Evolutionary conservation across 2,113 vertebrate species (phyloP).

Genomic region (Melanerpes formicivorus): DNA sequence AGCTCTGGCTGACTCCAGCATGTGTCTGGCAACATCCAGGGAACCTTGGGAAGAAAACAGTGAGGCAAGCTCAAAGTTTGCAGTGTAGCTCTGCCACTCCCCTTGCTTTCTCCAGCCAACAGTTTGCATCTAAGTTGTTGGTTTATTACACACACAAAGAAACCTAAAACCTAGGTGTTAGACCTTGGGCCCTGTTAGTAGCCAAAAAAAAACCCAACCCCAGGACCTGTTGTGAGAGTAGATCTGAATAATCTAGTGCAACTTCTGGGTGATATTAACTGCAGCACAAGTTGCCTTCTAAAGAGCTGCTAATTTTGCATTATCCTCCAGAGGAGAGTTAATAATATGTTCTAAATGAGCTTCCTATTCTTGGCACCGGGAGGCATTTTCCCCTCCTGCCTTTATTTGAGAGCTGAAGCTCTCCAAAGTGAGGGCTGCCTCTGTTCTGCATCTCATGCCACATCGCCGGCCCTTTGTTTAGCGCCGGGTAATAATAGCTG

Average conservation of each 20-base stretch:
- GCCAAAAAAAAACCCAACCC: background rate
- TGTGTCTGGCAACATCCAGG: background rate
- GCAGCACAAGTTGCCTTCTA: background rate
- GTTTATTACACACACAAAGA: background rate
- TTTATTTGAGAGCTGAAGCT: background rate
- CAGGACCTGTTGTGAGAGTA: background rate
- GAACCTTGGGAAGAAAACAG: background rate
- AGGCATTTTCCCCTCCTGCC: background rate
- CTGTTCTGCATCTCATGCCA: background rate
- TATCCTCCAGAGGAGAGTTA: background rate
- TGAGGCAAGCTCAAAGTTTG: background rate
- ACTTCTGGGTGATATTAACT: background rate
- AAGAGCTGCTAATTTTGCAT: background rate
- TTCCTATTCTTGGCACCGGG: background rate
- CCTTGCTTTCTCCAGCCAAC: background rate
- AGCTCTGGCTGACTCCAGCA: background rate
- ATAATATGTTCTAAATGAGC: background rate
- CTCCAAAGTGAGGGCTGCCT: background rate
- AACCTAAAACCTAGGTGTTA: background rate
- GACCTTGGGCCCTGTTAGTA: background rate
- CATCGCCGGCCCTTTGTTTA: background rate
- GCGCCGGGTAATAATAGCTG: background rate
- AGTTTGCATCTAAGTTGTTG: background rate
- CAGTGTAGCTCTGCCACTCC: background rate
- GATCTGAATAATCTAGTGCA: background rate